Conservation (phyloP, 2,888 invertebrate genomes). For the Aleiodes alternator region DNA sequence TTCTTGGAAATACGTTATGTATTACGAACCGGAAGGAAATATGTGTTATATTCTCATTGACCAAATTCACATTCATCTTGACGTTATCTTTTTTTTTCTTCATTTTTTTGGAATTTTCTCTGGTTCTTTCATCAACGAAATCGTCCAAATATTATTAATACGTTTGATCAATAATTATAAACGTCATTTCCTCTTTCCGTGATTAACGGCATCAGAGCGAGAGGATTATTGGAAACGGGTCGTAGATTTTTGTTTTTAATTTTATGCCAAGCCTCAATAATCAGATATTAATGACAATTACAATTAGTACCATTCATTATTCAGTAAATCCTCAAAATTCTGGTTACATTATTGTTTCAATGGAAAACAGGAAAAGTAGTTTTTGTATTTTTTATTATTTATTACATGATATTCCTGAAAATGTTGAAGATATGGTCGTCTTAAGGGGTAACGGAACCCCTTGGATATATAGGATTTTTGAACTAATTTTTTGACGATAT, state of each 20-base stretch:
- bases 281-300: background rate
- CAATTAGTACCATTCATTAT: background rate
- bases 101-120: background rate
- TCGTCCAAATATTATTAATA: no score
- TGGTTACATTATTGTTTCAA: no score
- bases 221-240: background rate
- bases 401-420: background rate
- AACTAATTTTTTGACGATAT: no score
- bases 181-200: no score
- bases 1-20: conserved; percentile 24
- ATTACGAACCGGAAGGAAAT: background rate
- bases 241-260: background rate
- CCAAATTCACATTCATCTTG: background rate
- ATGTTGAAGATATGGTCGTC: no score
- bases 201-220: no score
- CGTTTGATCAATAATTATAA: no score
- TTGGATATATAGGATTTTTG: no score
- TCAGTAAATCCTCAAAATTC: background rate
- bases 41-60: conserved; percentile 3
- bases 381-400: no score
- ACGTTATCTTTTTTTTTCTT: background rate
- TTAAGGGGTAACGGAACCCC: no score
- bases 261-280: background rate
- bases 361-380: no score
- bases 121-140: no score